phyloP scores from a whole-genome alignment of 2,797 vertebrate genomes.

The Liparis tanakae region DNA sequence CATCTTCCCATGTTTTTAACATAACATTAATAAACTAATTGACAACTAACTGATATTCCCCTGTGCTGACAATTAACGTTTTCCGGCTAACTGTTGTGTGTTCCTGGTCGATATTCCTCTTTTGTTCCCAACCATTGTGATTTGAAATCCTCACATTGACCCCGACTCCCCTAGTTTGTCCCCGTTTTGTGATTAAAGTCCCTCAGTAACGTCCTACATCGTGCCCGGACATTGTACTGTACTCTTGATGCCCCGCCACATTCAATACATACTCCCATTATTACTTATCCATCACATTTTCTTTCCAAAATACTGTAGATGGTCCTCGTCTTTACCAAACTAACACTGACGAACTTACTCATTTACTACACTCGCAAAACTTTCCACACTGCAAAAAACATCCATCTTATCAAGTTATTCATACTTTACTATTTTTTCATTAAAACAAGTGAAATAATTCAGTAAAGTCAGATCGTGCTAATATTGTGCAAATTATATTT shows the following conservation, averaged over 20 bases:
- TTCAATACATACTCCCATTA: slow-evolving; percentile 47
- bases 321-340: slow-evolving; percentile 51
- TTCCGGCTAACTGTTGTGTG: slow-evolving; percentile 57
- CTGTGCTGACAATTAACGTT: slow-evolving; percentile 41
- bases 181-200: slow-evolving; percentile 58
- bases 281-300: slow-evolving; percentile 56
- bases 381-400: slow-evolving; percentile 70
- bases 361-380: slow-evolving; percentile 44
- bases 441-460: slow-evolving; percentile 30
- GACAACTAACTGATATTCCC: slow-evolving; percentile 22
- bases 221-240: slow-evolving; percentile 52
- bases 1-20: slow-evolving; percentile 45
- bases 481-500: neutral
- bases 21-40: slow-evolving; percentile 40
- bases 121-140: slow-evolving; percentile 54
- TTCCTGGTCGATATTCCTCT: slow-evolving; percentile 51
- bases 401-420: slow-evolving; percentile 60
- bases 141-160: slow-evolving; percentile 49
- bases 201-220: slow-evolving; percentile 49
- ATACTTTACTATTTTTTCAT: slow-evolving; percentile 5
- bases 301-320: slow-evolving; percentile 29
- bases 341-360: slow-evolving; percentile 51
- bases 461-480: neutral
- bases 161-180: slow-evolving; percentile 50
- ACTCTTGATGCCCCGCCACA: slow-evolving; percentile 36